Conservation (phyloP, 2,888 invertebrate species). For the Hirtodrosophila alboralis region DNA sequence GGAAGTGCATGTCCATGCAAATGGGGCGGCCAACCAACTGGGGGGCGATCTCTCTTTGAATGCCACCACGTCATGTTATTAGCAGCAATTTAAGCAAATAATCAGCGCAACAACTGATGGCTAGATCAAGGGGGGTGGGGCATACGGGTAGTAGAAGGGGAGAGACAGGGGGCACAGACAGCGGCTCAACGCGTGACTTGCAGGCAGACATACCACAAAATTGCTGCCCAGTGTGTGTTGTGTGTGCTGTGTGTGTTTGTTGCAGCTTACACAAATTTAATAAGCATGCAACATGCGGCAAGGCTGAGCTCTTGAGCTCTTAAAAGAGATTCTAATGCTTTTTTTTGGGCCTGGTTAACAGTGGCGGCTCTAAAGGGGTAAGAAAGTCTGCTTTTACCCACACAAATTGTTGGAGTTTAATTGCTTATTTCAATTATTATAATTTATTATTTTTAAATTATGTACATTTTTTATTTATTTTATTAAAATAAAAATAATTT, state of each 20-base stretch:
- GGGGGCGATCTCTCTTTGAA: slow-evolving; percentile 62
- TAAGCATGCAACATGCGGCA: slow-evolving; percentile 56
- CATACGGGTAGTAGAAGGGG: neutral
- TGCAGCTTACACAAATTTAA: slow-evolving; percentile 60
- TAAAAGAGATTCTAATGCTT: slow-evolving; percentile 47
- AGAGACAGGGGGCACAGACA: slow-evolving; percentile 12
- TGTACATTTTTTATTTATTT: no score
- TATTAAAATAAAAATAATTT: no score
- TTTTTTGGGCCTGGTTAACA: no score
- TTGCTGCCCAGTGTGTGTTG: slow-evolving; percentile 46
- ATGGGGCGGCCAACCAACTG: slow-evolving; percentile 64
- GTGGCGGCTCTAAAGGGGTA: no score
- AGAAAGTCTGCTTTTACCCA: no score
- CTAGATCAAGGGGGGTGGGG: slow-evolving; percentile 15
- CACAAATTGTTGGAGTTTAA: no score
- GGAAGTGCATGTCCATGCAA: slow-evolving; percentile 53
- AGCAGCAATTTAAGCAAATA: slow-evolving; percentile 84
- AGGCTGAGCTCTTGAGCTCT: slow-evolving; percentile 32
- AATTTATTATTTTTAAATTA: no score
- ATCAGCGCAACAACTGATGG: slow-evolving; percentile 73
- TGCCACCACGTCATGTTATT: slow-evolving; percentile 83
- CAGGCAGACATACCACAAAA: slow-evolving; percentile 63
- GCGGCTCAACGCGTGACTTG: slow-evolving; percentile 66
- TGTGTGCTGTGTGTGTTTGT: slow-evolving; percentile 42
- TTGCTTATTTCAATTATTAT: no score